Percentiles rank a stretch among this genome's conserved stretches.
Evolutionary conservation across 2,888 invertebrate species (phyloP).

Genomic region (Dichetophora obliterata): DNA sequence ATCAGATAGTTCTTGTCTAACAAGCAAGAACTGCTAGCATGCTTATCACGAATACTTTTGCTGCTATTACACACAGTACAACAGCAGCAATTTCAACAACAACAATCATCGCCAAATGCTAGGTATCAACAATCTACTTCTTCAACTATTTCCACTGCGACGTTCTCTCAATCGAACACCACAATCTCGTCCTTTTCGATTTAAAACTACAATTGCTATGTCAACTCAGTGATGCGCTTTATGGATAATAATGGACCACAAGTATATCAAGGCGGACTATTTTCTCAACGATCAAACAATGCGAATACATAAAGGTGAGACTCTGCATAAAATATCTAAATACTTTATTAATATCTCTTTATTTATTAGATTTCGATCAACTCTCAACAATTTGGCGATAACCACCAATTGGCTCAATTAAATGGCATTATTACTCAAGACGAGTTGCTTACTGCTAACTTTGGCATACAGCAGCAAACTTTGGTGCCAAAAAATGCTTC

Average conservation of each 20-base stretch:
- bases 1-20: conserved; percentile 47
- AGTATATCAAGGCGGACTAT: conserved; percentile 54
- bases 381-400: conserved; percentile 76
- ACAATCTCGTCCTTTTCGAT: too few relatives aligned
- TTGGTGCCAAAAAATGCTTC: conserved; percentile 68
- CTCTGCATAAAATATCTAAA: not conserved
- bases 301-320: conserved; percentile 64
- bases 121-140: conserved; percentile 48
- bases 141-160: conserved; percentile 51
- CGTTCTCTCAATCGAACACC: too few relatives aligned
- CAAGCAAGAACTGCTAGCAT: conserved; percentile 48
- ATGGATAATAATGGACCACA: too few relatives aligned
- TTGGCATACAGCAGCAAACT: conserved; percentile 62
- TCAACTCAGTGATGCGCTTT: too few relatives aligned
- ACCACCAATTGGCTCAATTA: conserved; percentile 57
- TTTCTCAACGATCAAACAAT: conserved; percentile 67
- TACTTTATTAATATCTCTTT: not conserved
- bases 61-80: conserved; percentile 46
- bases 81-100: too few relatives aligned
- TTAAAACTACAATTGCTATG: too few relatives aligned
- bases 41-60: conserved; percentile 45
- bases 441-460: conserved; percentile 61
- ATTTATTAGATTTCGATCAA: too few relatives aligned
- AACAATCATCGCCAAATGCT: conserved; percentile 51
- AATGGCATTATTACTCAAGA: conserved; percentile 69